Base-by-base conservation (phyloP, 2,888 invertebrate genomes). In the Ellobium chinense region DNA sequence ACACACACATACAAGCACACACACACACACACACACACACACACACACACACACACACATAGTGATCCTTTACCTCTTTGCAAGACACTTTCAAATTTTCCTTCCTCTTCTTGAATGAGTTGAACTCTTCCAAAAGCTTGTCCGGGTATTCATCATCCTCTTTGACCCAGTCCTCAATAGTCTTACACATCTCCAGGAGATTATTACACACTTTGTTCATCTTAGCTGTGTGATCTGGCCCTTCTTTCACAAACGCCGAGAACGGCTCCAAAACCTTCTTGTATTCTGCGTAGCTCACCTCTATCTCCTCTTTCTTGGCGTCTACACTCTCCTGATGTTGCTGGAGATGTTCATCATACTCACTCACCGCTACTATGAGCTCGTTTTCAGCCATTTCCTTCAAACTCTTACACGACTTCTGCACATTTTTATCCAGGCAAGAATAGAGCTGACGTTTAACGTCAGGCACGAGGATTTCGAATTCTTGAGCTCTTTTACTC, bases 371-470 rank as follows among this genome's bases (percentile, higher is more conserved):
- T 1, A 65, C 12, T 21, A 54, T 18, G 1, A 39, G 14, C 4
- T 72, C 54, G 4, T 39, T 36, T 18, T 31, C 65, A 1, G 86
- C 83, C 78, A 88, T 87, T 72, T 88, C 87, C 21, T 85, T 83
- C 74, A 89, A 87, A 85, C 89, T 89, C 29, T 78, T 84, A 54
- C 89, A 89, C 68, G 87, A 88, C 77, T 86, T 88, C 56, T 85
- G 85, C 34, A 89, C 85, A 65, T 88, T 86, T 9, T 88, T 83
- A 21, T 88, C 83, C 1, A 86, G 81, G 79, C 88, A 88, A 18
- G 77, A 84, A 27, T 86, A 81, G 3, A 87, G 73, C 60, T 78
- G 85, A 34, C 87, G 85, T n/a, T 87, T 80, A 3, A 86, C 73
- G 1, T 85, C 82, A 3, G 87, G 86, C 24, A 89, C 81, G 82